Evolutionary conservation across 2,797 vertebrate genomes (phyloP).

Genomic region (Myotis findleyi): DNA sequence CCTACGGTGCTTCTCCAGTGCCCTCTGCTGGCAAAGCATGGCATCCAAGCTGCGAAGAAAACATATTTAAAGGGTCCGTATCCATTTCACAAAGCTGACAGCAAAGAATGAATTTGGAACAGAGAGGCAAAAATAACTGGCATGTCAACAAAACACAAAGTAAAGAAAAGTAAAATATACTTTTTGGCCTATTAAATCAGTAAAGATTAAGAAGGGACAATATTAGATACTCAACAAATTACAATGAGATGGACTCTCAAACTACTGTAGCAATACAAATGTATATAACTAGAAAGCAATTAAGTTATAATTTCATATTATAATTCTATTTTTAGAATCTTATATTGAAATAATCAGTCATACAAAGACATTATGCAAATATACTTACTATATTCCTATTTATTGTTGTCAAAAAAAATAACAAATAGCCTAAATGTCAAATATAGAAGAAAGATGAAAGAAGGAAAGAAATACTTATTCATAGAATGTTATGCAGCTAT

Average conservation of each 20-base stretch:
- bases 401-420: slow-evolving; percentile 22
- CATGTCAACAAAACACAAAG: not conserved
- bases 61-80: too few relatives aligned
- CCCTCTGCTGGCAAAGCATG: slow-evolving; percentile 39
- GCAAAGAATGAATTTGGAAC: not conserved
- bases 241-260: not conserved
- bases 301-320: not conserved
- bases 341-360: not conserved
- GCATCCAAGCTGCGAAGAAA: not conserved
- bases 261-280: not conserved
- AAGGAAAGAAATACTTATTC: not conserved
- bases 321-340: not conserved
- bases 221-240: not conserved
- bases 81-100: not conserved
- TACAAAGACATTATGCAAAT: not conserved
- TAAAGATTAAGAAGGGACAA: slow-evolving; percentile 29
- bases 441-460: not conserved
- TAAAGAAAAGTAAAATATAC: not conserved
- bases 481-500: not conserved
- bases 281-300: not conserved
- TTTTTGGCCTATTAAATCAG: not conserved
- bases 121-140: not conserved
- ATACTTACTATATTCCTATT: not conserved
- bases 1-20: not conserved
- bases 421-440: not conserved